These are phyloP conservation scores for Acyrthosiphon pisum DNA, from an alignment of 1,140 invertebrate genomes.

Conservation along the genomic window DNA sequence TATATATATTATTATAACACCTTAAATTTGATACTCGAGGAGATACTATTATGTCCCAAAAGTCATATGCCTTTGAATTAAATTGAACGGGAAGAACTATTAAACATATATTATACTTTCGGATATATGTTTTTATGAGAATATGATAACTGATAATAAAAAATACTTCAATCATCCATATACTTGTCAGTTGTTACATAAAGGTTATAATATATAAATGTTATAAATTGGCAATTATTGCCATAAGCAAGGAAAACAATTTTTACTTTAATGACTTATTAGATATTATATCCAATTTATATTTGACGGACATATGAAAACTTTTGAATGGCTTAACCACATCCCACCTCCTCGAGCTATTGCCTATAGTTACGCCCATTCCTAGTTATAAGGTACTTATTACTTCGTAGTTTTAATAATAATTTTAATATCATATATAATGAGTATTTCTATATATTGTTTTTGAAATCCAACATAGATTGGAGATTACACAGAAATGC, in stretches of 20 bases:
- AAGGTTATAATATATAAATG: no score
- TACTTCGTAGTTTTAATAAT: background rate
- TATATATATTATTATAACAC: no score
- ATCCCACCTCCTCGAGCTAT: no score
- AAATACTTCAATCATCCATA: background rate
- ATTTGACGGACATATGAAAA: background rate
- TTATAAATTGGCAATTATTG: background rate
- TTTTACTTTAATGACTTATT: background rate
- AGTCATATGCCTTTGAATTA: no score
- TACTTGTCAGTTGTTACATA: background rate
- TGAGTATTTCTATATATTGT: background rate
- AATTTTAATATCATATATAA: background rate
- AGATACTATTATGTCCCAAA: no score
- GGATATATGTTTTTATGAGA: no score
- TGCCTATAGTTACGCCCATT: no score
- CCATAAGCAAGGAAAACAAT: background rate
- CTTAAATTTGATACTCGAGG: no score
- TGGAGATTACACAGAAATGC: background rate
- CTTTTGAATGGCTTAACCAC: background rate
- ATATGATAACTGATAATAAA: background rate
- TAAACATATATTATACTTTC: no score
- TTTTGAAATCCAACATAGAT: background rate
- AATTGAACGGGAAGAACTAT: no score
- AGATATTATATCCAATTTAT: background rate
- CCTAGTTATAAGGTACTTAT: background rate